Base-by-base conservation (phyloP, 1,140 invertebrate species). In the Nymphalis io region DNA sequence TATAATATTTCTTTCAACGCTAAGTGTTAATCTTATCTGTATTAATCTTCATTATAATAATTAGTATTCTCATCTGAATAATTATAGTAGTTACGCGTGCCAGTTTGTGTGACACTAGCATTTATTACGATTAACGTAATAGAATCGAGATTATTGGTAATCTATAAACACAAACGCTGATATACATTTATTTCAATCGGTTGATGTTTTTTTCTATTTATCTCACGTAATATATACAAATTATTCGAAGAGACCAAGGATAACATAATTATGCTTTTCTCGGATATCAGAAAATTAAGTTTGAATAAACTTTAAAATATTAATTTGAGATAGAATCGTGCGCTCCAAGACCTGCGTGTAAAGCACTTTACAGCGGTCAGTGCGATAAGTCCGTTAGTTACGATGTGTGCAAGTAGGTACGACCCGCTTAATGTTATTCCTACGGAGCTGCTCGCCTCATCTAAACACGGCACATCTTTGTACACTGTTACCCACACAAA, bases 71-170 rank as follows among this genome's bases (percentile, higher is more conserved):
- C 5, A n/a, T 1, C 1, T 5, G 8, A 18, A 20, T 59, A 64
- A 39, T 55, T 55, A n/a, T 21, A 53, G 33, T 16, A 55, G 13
- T 40, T 16, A 15, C 1, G 10, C 15, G 40, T 12, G 8, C 60
- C 67, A 44, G 67, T 69, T 53, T 42, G 16, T 69, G 67, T 58
- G 67, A 38, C 11, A n/a, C 12, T 39, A 46, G 44, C 51, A 44
- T 62, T 57, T 57, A 62, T 55, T 42, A 69, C 23, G 51, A 69
- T 55, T 11, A 38, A 38, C 11, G 46, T n/a, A n/a, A n/a, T n/a
- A n/a, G n/a, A n/a, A n/a, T 40, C 51, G 48, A 55, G 46, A 38
- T 53, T 20, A 20, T 62, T 46, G 44, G n/a, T 48, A 15, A 38
- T 62, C 15, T 15, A 23, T 51, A 20, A 51, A 40, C n/a, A 60